Evolutionary conservation across 2,113 vertebrate species (phyloP).

Genomic region (Canis aureus): DNA sequence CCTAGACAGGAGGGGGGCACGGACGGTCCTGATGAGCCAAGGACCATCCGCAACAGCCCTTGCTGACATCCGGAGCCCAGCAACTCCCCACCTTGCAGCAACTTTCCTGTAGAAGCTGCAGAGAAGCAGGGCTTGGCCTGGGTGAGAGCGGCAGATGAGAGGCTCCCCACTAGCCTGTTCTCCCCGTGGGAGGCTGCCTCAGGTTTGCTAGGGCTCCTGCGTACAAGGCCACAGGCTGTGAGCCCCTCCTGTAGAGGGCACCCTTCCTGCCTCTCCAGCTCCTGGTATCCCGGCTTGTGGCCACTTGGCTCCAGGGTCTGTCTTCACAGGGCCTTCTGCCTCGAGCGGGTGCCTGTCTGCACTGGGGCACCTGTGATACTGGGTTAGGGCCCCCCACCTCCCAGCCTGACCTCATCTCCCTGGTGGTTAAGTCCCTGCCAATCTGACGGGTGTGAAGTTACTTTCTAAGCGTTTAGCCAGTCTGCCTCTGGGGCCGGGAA

Average conservation of each 20-base stretch:
- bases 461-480: not conserved
- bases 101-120: not conserved
- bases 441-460: not conserved
- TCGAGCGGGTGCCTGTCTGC: no score
- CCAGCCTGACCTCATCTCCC: not conserved
- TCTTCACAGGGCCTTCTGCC: not conserved
- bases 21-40: not conserved
- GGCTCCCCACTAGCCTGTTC: not conserved
- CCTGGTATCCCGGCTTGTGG: not conserved
- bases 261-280: not conserved
- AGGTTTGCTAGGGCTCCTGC: not conserved
- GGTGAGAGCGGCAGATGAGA: not conserved
- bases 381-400: no score
- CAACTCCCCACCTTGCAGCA: not conserved
- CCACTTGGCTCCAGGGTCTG: rapidly evolving
- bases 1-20: not conserved
- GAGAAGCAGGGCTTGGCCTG: not conserved
- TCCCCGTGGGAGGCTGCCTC: not conserved
- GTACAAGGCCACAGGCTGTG: no score
- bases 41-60: no score
- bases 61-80: no score
- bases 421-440: not conserved
- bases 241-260: no score
- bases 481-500: not conserved
- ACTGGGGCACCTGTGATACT: no score